Conservation (phyloP, 2,113 vertebrate species). For the Saguinus imperator region DNA sequence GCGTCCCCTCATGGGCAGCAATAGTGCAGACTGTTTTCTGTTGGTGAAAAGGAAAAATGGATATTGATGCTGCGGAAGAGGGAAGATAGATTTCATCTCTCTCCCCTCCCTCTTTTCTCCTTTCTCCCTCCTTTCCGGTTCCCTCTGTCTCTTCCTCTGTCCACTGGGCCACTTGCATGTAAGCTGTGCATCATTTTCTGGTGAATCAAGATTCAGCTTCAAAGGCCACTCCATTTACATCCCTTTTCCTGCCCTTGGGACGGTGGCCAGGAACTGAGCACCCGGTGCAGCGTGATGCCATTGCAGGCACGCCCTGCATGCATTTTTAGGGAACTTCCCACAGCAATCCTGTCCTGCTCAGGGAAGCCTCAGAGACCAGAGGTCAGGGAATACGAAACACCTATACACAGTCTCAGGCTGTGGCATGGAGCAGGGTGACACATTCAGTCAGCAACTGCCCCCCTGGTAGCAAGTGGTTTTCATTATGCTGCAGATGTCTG, state of each 20-base stretch:
- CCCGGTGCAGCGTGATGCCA: rapidly evolving
- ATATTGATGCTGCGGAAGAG: rapidly evolving
- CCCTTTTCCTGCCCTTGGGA: neutral
- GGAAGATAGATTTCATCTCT: neutral
- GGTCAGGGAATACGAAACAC: neutral
- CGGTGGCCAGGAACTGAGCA: neutral
- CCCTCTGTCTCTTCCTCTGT: neutral
- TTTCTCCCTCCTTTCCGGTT: neutral
- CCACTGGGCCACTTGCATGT: neutral
- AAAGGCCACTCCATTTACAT: neutral
- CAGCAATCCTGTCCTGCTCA: neutral
- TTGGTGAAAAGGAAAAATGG: neutral
- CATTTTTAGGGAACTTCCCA: neutral
- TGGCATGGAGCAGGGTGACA: rapidly evolving
- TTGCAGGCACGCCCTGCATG: rapidly evolving
- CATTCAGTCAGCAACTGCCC: neutral
- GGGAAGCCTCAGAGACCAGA: neutral
- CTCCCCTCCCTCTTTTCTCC: neutral
- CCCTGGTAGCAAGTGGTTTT: neutral
- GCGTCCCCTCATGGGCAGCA: conserved; percentile 92
- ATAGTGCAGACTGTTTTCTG: conserved; percentile 92
- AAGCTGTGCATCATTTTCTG: rapidly evolving
- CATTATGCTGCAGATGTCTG: neutral
- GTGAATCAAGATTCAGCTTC: neutral
- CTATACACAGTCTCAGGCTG: too few species aligned